These are phyloP conservation scores for Phrynosoma blainvillii DNA, from an alignment of 2,113 vertebrate species.

Conservation along the genomic window DNA sequence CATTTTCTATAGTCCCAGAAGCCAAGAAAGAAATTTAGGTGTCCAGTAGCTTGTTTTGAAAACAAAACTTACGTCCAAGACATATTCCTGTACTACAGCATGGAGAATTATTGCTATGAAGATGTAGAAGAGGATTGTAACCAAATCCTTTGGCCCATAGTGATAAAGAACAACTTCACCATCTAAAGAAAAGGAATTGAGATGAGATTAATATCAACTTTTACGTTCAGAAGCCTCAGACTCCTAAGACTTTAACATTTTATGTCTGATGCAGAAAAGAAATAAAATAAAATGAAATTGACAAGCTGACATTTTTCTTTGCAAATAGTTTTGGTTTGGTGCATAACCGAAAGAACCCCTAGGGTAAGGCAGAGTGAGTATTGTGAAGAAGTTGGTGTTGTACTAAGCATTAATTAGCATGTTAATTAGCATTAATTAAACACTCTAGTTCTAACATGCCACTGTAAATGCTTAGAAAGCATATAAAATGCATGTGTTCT, in stretches of 20 bases:
- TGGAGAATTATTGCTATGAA: conserved; percentile 94
- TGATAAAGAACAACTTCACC: conserved; percentile 90
- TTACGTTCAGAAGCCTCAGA: neutral
- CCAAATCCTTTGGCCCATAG: conserved; percentile 91
- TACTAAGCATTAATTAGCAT: neutral
- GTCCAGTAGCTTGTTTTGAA: fast-evolving
- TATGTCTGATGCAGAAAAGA: neutral
- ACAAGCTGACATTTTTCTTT: no score
- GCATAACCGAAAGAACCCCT: neutral
- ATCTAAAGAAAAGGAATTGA: conserved; percentile 76
- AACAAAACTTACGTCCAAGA: conserved; percentile 87
- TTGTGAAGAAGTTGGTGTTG: neutral
- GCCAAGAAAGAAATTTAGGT: neutral
- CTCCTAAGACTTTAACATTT: neutral
- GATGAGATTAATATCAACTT: neutral
- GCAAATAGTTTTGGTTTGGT: no score
- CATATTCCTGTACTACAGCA: conserved; percentile 94
- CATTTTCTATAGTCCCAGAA: neutral
- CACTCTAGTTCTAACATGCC: no score
- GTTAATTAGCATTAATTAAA: neutral
- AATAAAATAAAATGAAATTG: neutral
- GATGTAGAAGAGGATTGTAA: conserved; percentile 94
- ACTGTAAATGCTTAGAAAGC: neutral
- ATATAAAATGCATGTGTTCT: neutral
- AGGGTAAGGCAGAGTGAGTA: neutral